Evolutionary conservation across 2,888 invertebrate genomes (phyloP).

Genomic region (Cataglyphis albicans): DNA sequence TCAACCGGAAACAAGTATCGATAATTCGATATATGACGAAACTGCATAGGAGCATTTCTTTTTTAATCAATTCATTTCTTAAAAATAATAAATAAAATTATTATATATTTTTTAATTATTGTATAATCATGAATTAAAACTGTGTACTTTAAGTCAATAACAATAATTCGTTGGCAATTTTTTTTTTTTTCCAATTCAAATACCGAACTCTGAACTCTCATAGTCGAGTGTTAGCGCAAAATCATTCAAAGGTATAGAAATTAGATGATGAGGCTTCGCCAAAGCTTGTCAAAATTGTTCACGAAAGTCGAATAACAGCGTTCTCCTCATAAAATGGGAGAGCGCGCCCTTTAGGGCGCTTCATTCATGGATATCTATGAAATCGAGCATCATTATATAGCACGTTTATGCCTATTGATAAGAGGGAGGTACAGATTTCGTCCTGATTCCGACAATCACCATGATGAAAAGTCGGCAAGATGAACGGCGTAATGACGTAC

Average conservation of each 20-base stretch:
- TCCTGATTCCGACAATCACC: slow-evolving; percentile 17
- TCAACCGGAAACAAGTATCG: slow-evolving; percentile 1
- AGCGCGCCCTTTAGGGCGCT: slow-evolving; percentile 26
- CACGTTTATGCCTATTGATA: slow-evolving; percentile 65
- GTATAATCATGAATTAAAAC: background rate
- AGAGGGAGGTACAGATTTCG: slow-evolving; percentile 36
- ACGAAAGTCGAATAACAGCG: background rate
- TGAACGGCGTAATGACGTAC: slow-evolving; percentile 67
- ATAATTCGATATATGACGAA: background rate
- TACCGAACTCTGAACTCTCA: background rate
- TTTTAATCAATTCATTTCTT: background rate
- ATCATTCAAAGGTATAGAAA: background rate
- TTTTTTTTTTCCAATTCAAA: background rate
- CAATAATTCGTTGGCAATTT: background rate
- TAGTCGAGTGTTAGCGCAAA: background rate
- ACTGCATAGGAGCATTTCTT: background rate
- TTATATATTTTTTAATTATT: background rate
- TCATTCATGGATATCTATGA: slow-evolving; percentile 33
- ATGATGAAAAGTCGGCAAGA: slow-evolving; percentile 50
- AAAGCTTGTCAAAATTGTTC: background rate
- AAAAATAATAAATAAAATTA: background rate
- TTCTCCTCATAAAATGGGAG: background rate
- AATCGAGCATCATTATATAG: slow-evolving; percentile 54
- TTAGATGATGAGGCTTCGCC: background rate
- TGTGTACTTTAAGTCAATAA: background rate